These are phyloP conservation scores for Rhinichthys osculus DNA, from an alignment of 2,797 vertebrate genomes.

Conservation along the genomic window DNA sequence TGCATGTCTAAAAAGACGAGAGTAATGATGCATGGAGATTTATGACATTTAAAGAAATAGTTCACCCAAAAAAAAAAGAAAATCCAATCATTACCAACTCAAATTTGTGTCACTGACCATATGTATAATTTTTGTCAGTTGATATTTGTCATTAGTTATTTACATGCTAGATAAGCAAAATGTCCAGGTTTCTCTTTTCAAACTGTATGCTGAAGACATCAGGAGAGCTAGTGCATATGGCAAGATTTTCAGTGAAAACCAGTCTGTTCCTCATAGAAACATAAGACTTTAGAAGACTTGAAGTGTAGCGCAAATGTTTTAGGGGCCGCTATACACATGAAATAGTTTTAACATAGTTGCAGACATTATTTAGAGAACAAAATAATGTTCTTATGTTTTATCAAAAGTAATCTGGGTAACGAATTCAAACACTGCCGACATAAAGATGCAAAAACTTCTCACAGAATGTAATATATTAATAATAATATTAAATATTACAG, in stretches of 20 bases:
- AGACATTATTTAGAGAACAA: not conserved
- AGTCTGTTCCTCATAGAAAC: not conserved
- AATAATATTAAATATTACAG: not conserved
- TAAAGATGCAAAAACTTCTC: not conserved
- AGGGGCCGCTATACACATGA: no score
- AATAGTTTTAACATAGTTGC: no score
- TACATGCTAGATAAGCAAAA: not conserved
- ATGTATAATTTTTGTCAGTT: not conserved
- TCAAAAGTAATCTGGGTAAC: not conserved
- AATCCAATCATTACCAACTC: not conserved
- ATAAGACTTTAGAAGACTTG: not conserved
- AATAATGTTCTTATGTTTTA: not conserved
- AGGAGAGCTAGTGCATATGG: not conserved
- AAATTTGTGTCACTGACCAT: not conserved
- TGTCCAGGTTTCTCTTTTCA: not conserved
- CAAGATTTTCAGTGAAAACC: not conserved
- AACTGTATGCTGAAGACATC: not conserved
- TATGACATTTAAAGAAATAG: not conserved
- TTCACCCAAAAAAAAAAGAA: not conserved
- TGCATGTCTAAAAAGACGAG: not conserved
- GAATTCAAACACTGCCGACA: not conserved
- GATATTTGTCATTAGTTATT: not conserved
- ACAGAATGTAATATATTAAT: not conserved
- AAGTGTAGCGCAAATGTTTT: not conserved
- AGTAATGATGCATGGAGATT: not conserved